Conservation (phyloP, 2,888 invertebrate genomes). For the Dendrolimus houi region DNA sequence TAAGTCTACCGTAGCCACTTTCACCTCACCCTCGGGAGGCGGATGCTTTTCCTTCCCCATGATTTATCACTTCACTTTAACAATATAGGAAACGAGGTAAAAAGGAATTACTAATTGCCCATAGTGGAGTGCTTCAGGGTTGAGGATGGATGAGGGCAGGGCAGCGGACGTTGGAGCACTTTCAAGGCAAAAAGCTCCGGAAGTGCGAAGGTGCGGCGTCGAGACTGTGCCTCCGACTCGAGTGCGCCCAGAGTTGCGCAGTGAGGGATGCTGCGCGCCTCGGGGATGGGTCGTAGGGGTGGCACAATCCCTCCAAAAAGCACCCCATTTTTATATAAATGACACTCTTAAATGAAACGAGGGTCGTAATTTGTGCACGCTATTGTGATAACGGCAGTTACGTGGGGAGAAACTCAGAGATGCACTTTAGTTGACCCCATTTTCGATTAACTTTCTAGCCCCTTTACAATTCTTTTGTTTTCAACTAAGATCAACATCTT, state of each 20-base stretch:
- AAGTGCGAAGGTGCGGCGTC: constrained; percentile 53
- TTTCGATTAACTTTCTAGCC: background rate
- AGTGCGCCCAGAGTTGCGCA: constrained; percentile 65
- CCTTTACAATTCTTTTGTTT: background rate
- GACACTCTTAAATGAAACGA: constrained; percentile 43
- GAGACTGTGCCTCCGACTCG: constrained; percentile 44
- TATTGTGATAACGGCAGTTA: constrained; percentile 25
- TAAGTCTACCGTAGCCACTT: constrained; percentile 92
- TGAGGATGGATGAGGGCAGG: constrained; percentile 43
- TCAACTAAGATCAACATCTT: background rate
- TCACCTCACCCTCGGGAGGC: constrained; percentile 83
- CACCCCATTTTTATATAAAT: constrained; percentile 50
- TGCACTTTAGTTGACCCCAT: constrained; percentile 19
- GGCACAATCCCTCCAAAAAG: constrained; percentile 46
- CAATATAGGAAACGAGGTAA: constrained; percentile 7
- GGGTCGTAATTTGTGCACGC: constrained; percentile 44
- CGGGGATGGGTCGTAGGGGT: constrained; percentile 47
- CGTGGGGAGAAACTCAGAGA: constrained; percentile 14
- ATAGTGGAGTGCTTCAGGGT: constrained; percentile 36
- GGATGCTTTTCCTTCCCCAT: constrained; percentile 73
- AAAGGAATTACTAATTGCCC: constrained; percentile 29
- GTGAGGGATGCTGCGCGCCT: constrained; percentile 65
- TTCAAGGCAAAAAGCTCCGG: constrained; percentile 48
- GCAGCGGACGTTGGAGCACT: constrained; percentile 33
- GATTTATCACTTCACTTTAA: constrained; percentile 29